Conservation (phyloP, 1,140 invertebrate species). For the Psilanteris sp. region DNA sequence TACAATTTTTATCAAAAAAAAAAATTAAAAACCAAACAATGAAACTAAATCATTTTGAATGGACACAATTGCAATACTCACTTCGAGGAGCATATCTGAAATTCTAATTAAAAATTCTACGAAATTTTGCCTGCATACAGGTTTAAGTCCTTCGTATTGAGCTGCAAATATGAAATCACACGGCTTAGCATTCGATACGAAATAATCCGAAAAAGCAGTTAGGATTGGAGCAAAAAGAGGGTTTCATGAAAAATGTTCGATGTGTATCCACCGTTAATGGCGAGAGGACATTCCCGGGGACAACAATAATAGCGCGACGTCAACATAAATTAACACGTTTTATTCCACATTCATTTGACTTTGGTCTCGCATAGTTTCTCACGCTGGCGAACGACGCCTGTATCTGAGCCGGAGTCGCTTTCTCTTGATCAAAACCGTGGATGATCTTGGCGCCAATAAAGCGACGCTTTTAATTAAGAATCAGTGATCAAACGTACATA, state of each 20-base stretch:
- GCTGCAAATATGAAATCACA: too few relatives aligned
- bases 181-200: neutral
- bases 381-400: conserved; percentile 8
- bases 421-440: conserved; percentile 24
- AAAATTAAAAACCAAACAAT: too few relatives aligned
- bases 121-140: too few relatives aligned
- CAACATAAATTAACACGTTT: conserved; percentile 60
- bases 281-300: conserved; percentile 13
- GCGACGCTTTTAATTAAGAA: conserved; percentile 59
- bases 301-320: conserved; percentile 41
- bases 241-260: conserved; percentile 21
- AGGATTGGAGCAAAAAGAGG: too few relatives aligned
- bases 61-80: too few relatives aligned
- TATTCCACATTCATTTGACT: conserved; percentile 43
- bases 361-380: conserved; percentile 51
- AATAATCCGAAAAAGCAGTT: neutral
- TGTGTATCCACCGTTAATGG: conserved; percentile 26
- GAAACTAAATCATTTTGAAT: too few relatives aligned
- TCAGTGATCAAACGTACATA: conserved; percentile 37
- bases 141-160: too few relatives aligned
- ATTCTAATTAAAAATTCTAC: too few relatives aligned
- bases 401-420: conserved; percentile 23
- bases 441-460: conserved; percentile 44
- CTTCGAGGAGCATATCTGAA: too few relatives aligned
- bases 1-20: too few relatives aligned